These are phyloP conservation scores for Leptinotarsa undecemlineata DNA, from an alignment of 1,140 invertebrate genomes.

Conservation along the genomic window DNA sequence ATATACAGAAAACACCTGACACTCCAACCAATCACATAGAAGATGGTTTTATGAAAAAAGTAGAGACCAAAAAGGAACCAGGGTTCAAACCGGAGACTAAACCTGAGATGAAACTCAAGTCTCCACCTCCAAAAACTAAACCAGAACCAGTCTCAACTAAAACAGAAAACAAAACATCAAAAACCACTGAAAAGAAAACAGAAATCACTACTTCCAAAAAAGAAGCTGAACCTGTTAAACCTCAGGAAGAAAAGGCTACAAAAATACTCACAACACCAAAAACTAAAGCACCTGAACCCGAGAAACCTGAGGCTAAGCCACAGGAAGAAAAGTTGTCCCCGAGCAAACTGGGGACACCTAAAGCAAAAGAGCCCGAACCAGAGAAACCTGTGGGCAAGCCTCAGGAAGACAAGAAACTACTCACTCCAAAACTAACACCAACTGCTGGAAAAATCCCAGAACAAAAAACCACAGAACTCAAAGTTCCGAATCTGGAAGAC, in stretches of 20 bases:
- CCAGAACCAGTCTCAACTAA: slow-evolving; percentile 18
- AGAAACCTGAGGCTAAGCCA: slow-evolving; percentile 3
- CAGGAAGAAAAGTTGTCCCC: not conserved
- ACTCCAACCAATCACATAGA: slow-evolving; percentile 57
- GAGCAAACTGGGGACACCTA: not conserved
- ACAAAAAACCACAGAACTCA: slow-evolving; percentile 6
- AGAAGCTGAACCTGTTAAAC: slow-evolving; percentile 9
- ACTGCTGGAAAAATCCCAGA: slow-evolving; percentile 36
- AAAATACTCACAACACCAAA: not conserved
- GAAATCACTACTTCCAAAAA: slow-evolving; percentile 1
- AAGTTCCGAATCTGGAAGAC: slow-evolving; percentile 24
- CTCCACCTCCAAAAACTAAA: slow-evolving; percentile 43
- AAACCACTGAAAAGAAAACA: slow-evolving; percentile 11
- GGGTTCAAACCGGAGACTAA: slow-evolving; percentile 48
- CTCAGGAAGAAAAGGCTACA: not conserved
- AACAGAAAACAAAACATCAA: slow-evolving; percentile 20
- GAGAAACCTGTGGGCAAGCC: slow-evolving; percentile 28
- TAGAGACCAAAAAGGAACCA: slow-evolving; percentile 49
- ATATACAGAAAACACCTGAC: slow-evolving; percentile 55
- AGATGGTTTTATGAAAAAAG: slow-evolving; percentile 50
- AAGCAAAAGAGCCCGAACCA: slow-evolving; percentile 10
- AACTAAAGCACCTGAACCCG: not conserved
- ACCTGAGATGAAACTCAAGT: slow-evolving; percentile 54
- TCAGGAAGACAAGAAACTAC: slow-evolving; percentile 37
- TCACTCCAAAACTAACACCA: slow-evolving; percentile 37